Percentiles rank a stretch among this genome's conserved stretches.
phyloP scores from a whole-genome alignment of 2,797 vertebrate species.

The Characodon lateralis region DNA sequence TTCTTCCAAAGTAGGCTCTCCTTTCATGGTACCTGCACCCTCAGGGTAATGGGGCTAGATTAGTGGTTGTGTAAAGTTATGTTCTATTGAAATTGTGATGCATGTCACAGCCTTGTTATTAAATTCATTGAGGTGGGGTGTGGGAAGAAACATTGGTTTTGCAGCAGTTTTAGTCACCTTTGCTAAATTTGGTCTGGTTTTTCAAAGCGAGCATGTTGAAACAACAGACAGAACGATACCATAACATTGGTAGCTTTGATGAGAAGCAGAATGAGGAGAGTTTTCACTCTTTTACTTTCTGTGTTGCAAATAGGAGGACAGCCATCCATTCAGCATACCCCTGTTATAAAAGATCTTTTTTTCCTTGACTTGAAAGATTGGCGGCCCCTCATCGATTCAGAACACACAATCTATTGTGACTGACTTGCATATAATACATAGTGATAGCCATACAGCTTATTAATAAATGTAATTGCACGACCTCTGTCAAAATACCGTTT shows the following conservation, averaged over 20 bases:
- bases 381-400: too few species aligned
- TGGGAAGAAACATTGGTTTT: too few species aligned
- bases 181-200: background rate
- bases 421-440: too few species aligned
- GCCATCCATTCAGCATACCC: background rate
- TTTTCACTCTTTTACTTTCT: background rate
- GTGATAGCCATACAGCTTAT: too few species aligned
- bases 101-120: background rate
- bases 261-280: background rate
- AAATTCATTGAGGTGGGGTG: background rate
- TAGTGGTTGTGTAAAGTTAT: background rate
- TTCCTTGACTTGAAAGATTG: too few species aligned
- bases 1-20: background rate
- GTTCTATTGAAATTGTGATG: background rate
- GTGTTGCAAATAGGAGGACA: background rate
- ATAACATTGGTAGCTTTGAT: background rate
- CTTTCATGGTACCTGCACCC: background rate
- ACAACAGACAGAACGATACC: background rate
- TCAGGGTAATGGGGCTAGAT: background rate
- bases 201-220: background rate
- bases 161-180: background rate
- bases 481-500: too few species aligned
- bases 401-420: too few species aligned
- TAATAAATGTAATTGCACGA: too few species aligned
- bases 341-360: too few species aligned